Percentiles rank a stretch among this genome's conserved stretches.
Evolutionary conservation across 2,888 invertebrate species (phyloP).

Genomic region (Philereme vetulata): DNA sequence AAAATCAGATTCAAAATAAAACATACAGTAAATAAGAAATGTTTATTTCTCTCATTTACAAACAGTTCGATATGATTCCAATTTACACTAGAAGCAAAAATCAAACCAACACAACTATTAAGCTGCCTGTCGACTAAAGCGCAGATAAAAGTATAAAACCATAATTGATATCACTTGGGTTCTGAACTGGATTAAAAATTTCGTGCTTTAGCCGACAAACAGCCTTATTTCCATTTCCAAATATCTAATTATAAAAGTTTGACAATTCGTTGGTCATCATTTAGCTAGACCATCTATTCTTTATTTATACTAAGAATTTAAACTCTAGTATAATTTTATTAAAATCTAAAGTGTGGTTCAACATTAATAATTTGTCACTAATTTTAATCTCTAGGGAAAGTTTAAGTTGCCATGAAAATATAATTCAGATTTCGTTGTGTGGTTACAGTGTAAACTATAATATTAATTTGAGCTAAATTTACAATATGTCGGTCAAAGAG

Average conservation of each 20-base stretch:
- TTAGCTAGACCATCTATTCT: slow-evolving; percentile 15
- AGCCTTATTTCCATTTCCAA: slow-evolving; percentile 16
- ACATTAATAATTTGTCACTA: slow-evolving; percentile 18
- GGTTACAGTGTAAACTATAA: slow-evolving; percentile 14
- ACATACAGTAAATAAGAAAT: slow-evolving; percentile 62
- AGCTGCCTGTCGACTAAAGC: slow-evolving; percentile 15
- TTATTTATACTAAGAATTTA: slow-evolving; percentile 18
- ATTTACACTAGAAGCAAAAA: slow-evolving; percentile 64
- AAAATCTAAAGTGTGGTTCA: slow-evolving; percentile 22
- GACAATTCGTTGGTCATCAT: slow-evolving; percentile 31
- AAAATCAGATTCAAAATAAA: not conserved
- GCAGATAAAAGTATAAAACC: not conserved
- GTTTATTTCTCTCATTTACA: slow-evolving; percentile 77
- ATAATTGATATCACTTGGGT: too few relatives aligned
- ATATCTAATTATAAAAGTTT: slow-evolving; percentile 27
- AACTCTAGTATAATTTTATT: slow-evolving; percentile 20
- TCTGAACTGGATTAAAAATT: too few relatives aligned
- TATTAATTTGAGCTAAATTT: slow-evolving; percentile 8
- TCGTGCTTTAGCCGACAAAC: slow-evolving; percentile 11
- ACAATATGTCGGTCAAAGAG: slow-evolving; percentile 6
- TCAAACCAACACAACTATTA: slow-evolving; percentile 48
- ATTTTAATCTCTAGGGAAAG: slow-evolving; percentile 19
- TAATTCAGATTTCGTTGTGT: slow-evolving; percentile 27
- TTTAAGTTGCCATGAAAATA: slow-evolving; percentile 22
- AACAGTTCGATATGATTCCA: slow-evolving; percentile 78